Percentiles rank a stretch among this genome's conserved stretches.
Evolutionary conservation across 2,113 vertebrate species (phyloP).

Genomic region (Bagarius yarrelli): DNA sequence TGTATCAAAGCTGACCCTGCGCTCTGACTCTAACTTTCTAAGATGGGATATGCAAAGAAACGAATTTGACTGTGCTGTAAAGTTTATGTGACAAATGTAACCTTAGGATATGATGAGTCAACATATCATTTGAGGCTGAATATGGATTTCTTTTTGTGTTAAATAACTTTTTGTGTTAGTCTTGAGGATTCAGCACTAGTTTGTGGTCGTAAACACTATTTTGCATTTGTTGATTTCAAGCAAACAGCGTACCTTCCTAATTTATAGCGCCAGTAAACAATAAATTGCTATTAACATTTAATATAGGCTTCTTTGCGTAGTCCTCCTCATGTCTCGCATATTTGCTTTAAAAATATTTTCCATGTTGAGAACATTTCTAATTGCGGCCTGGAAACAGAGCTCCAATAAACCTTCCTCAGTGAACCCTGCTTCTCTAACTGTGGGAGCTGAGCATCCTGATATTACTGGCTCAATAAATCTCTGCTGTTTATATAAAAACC

Average conservation of each 20-base stretch:
- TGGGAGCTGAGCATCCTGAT: slow-evolving; percentile 38
- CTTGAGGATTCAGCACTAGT: neutral
- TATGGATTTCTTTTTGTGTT: neutral
- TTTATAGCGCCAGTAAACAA: slow-evolving; percentile 70
- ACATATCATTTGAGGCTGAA: neutral
- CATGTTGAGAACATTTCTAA: slow-evolving; percentile 61
- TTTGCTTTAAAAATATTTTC: slow-evolving; percentile 55
- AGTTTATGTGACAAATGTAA: neutral
- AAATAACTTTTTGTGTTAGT: neutral
- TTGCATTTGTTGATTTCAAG: slow-evolving; percentile 63
- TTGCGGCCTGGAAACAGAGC: slow-evolving; percentile 58
- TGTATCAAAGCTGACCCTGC: too few relatives aligned
- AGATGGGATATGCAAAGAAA: too few relatives aligned
- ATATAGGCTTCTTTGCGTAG: slow-evolving; percentile 58
- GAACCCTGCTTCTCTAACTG: slow-evolving; percentile 52
- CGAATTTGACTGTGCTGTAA: too few relatives aligned
- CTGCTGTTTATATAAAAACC: slow-evolving; percentile 40
- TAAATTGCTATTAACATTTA: slow-evolving; percentile 63
- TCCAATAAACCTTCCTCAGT: slow-evolving; percentile 50
- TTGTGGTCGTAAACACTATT: neutral
- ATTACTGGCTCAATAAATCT: slow-evolving; percentile 46
- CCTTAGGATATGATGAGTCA: neutral
- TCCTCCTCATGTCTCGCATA: slow-evolving; percentile 33
- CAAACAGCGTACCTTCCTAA: slow-evolving; percentile 68
- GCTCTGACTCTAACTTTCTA: too few relatives aligned